Percentiles rank a stretch among this genome's conserved stretches.
Conservation (phyloP, 2,797 vertebrate species). For the Chrysocyon brachyurus region DNA sequence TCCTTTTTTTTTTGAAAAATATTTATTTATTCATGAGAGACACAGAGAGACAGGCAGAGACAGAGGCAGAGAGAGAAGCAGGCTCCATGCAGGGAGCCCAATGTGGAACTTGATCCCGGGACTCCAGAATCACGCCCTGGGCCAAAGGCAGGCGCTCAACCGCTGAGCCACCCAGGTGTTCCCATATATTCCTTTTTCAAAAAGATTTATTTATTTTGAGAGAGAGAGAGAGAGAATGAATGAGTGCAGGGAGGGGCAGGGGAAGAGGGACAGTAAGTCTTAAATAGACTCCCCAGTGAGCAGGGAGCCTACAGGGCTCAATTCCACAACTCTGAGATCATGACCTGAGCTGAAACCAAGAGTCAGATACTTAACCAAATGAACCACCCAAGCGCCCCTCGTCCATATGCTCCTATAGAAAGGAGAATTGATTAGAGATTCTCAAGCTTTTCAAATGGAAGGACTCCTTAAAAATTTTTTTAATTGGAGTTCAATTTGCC, state of each 20-base stretch:
- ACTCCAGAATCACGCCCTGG: too few relatives aligned
- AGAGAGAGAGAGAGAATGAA: not conserved
- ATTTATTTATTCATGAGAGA: not conserved
- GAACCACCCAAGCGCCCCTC: not conserved
- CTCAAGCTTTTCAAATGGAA: constrained; percentile 46
- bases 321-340: not conserved
- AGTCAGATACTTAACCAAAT: not conserved
- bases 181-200: not conserved
- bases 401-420: not conserved
- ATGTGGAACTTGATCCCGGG: too few relatives aligned
- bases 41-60: not conserved
- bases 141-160: too few relatives aligned
- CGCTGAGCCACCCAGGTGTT: too few relatives aligned
- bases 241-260: not conserved
- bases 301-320: not conserved
- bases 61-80: not conserved
- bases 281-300: not conserved
- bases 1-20: not conserved
- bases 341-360: not conserved
- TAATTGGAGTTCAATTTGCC: too few relatives aligned
- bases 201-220: not conserved
- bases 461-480: not conserved
- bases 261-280: not conserved
- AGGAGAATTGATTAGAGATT: constrained; percentile 28
- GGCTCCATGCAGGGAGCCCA: too few relatives aligned